phyloP scores from a whole-genome alignment of 2,797 vertebrate species.

The Myotis vivesi region DNA sequence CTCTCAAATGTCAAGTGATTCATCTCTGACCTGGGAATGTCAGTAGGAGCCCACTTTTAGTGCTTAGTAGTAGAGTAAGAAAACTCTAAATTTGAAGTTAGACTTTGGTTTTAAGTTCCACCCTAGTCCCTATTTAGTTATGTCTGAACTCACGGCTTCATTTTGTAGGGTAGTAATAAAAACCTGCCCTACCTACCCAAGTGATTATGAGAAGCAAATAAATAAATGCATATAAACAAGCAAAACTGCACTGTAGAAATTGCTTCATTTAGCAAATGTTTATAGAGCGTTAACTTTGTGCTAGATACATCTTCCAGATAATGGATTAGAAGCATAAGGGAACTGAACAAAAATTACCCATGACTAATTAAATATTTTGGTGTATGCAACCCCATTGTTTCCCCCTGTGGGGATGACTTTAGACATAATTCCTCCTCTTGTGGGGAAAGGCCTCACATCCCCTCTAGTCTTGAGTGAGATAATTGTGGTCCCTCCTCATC shows the following conservation, averaged over 20 bases:
- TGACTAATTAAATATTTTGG: conserved; percentile 1
- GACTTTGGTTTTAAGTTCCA: conserved; percentile 20
- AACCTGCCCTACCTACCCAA: background rate
- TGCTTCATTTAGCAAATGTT: conserved; percentile 35
- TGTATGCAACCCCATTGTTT: background rate
- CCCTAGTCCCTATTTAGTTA: background rate
- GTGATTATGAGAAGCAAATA: conserved; percentile 19
- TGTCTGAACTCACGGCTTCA: background rate
- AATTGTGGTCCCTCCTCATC: background rate
- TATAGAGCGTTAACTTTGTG: background rate
- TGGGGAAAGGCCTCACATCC: background rate
- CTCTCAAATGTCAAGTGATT: conserved; percentile 29
- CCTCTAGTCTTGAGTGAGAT: background rate
- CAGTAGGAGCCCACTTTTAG: background rate
- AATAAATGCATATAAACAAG: conserved; percentile 4
- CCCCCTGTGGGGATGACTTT: background rate
- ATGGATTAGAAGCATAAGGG: background rate
- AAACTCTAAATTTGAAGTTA: background rate
- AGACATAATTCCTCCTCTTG: background rate
- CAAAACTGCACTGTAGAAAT: conserved; percentile 19
- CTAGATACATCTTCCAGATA: background rate
- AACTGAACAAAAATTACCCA: background rate
- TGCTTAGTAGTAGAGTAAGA: background rate
- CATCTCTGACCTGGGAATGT: conserved; percentile 31
- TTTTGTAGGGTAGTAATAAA: conserved; percentile 32